Conservation (phyloP, 2,113 vertebrate species). For the Dasyprocta punctata region DNA sequence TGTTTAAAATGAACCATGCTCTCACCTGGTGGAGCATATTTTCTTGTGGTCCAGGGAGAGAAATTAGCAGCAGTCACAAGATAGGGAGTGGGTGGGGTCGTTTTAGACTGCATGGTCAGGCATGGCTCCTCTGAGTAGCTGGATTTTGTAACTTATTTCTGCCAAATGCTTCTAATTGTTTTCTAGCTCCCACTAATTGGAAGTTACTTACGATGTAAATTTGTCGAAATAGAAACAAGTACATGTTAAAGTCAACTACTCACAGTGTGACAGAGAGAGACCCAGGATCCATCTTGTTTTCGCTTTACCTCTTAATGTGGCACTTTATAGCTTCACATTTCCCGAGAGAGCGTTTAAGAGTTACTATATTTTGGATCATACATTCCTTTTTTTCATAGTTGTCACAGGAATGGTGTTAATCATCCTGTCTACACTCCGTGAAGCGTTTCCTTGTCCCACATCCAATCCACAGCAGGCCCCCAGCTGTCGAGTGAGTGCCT, state of each 20-base stretch:
- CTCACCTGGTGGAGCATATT: background rate
- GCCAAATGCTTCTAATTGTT: background rate
- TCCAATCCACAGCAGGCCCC: background rate
- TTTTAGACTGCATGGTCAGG: background rate
- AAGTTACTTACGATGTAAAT: background rate
- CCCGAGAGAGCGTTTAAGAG: background rate
- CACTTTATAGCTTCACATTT: constrained; percentile 17
- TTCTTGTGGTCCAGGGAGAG: background rate
- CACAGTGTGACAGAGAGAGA: background rate
- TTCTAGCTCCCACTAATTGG: background rate
- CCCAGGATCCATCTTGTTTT: background rate
- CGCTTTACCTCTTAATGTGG: background rate
- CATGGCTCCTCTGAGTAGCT: background rate
- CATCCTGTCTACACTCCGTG: constrained; percentile 20
- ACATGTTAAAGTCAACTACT: background rate
- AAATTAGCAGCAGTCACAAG: background rate
- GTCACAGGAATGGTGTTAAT: constrained; percentile 30
- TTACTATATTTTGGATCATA: constrained; percentile 25
- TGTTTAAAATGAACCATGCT: background rate
- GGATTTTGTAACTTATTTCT: background rate
- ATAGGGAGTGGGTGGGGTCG: background rate
- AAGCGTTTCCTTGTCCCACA: background rate
- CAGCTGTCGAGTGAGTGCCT: constrained; percentile 33
- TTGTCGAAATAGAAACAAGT: background rate
- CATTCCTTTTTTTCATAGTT: constrained; percentile 40